Conservation (phyloP, 2,113 vertebrate species). For the Egretta garzetta region DNA sequence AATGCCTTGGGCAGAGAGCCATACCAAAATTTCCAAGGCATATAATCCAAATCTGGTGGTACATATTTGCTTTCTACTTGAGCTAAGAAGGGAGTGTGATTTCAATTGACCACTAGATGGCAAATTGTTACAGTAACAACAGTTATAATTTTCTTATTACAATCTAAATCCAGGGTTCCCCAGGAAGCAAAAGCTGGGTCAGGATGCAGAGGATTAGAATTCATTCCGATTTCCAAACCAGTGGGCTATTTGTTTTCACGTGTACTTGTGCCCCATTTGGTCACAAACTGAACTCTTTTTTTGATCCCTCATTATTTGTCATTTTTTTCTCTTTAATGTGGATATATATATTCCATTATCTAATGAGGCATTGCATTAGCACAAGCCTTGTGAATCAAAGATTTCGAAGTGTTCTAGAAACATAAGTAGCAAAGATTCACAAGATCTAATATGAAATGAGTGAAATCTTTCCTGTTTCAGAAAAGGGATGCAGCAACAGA, state of each 20-base stretch:
- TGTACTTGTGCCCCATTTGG: neutral
- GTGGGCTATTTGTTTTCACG: neutral
- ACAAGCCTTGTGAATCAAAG: neutral
- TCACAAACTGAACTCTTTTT: neutral
- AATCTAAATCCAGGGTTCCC: rapidly evolving
- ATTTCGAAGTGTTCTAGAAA: neutral
- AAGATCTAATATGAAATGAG: neutral
- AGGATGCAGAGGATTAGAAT: neutral
- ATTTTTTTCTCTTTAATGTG: neutral
- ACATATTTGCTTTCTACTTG: rapidly evolving
- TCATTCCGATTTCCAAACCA: neutral
- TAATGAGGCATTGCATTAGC: neutral
- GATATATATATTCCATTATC: neutral
- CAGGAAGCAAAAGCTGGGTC: neutral
- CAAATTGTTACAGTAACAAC: neutral
- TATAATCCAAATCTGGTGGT: rapidly evolving
- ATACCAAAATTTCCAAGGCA: neutral
- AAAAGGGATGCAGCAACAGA: neutral
- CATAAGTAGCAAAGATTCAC: neutral
- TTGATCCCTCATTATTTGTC: neutral
- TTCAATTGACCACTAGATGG: constrained; percentile 19
- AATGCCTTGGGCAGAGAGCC: neutral
- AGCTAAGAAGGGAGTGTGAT: rapidly evolving
- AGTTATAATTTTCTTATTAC: rapidly evolving
- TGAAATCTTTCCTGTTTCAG: neutral